Base-by-base conservation (phyloP, 2,113 vertebrate genomes). In the Nothobranchius furzeri region DNA sequence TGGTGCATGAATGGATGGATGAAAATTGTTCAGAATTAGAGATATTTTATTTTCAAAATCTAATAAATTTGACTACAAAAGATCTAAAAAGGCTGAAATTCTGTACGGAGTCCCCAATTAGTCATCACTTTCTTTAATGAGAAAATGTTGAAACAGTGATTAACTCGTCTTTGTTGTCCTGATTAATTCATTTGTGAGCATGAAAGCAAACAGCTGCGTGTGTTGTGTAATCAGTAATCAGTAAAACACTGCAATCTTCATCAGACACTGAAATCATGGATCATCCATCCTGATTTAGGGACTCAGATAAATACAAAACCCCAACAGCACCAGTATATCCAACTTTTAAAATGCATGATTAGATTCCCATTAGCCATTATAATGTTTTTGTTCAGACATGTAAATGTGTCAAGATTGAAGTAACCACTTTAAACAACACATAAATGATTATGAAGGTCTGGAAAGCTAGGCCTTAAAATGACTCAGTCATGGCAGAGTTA, bases 201-300 rank as follows among this genome's bases (percentile, higher is more conserved):
- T 78, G 82, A 79, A 82, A 85, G 81, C 82, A 79, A 87, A 70
- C 90, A 90, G 89, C 88, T 92, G 88, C 82, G 79, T 37, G 72
- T 79, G 78, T 75, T 71, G 78, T 83, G 54, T 57, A 87, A 90
- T 85, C 86, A 89, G 78, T 79, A 82, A 86, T 88, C 85, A 84
- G 48, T 9, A 72, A 76, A 68, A 78, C 66, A 25, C 40, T 35
- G 68, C 67, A 75, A 79, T 76, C 62, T 90, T 92, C 90, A 91
- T 84, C 80, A 58, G 54, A 24, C n/a, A 73, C 54, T 50, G 42
- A 68, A 43, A 56, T 57, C 12, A 63, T 9, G 12, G 43, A 13
- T 58, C 25, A 25, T 63, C 12, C 35, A 64, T 69, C 56, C 37
- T 46, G 52, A 43, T 53, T 75, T 61, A 46, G 54, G 54, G 14